phyloP scores from a whole-genome alignment of 2,113 vertebrate species.

The Thamnophis sirtalis region DNA sequence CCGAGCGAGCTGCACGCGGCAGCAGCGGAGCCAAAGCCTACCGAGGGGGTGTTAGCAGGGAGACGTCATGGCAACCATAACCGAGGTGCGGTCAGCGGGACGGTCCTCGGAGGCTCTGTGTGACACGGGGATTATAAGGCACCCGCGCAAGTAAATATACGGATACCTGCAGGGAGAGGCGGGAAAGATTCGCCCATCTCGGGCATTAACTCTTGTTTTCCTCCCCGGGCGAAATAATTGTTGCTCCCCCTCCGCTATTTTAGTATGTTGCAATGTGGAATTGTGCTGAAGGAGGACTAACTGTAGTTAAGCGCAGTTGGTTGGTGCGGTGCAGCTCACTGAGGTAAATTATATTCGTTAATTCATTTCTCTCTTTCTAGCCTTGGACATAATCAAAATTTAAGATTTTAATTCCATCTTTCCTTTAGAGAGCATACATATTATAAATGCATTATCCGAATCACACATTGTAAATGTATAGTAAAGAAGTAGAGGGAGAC shows the following conservation, averaged over 20 bases:
- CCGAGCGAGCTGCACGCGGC: background rate
- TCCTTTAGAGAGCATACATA: background rate
- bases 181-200: background rate
- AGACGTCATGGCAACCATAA: conserved; percentile 1
- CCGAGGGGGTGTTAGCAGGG: background rate
- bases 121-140: background rate
- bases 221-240: background rate
- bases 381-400: background rate
- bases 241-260: background rate
- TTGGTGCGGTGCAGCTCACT: too few relatives aligned
- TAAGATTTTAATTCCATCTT: background rate
- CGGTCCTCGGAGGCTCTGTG: background rate
- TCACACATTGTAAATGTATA: background rate
- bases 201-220: background rate
- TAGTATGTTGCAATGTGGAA: background rate
- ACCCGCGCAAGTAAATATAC: background rate
- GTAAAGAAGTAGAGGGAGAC: background rate
- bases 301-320: background rate
- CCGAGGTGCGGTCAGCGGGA: background rate
- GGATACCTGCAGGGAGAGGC: background rate
- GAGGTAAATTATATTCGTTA: background rate
- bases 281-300: background rate
- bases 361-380: background rate
- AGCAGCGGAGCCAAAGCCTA: background rate
- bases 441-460: too few relatives aligned